phyloP scores from a whole-genome alignment of 1,140 invertebrate species.

The Bombus polaris region DNA sequence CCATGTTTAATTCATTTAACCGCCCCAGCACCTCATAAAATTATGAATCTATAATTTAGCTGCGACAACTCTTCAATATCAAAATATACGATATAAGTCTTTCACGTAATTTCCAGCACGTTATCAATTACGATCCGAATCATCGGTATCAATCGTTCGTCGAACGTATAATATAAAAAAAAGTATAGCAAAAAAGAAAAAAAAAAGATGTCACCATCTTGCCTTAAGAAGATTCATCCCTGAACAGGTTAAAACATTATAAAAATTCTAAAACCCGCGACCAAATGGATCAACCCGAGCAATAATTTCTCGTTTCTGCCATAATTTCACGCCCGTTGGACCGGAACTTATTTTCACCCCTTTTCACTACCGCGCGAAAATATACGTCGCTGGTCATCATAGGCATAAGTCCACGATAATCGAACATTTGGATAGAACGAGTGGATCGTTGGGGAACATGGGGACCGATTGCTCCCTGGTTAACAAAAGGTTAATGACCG shows the following conservation, averaged over 20 bases:
- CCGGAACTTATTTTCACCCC: conserved; percentile 3
- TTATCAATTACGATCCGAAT: not conserved
- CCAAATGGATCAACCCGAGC: too few relatives aligned
- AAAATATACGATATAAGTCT: not conserved
- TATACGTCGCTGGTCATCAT: too few relatives aligned
- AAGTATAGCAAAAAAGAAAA: too few relatives aligned
- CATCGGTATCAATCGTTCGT: not conserved
- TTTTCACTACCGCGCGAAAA: not conserved
- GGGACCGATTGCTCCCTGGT: conserved; percentile 31
- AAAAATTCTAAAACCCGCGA: too few relatives aligned
- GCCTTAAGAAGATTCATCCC: too few relatives aligned
- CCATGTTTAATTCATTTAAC: conserved; percentile 30
- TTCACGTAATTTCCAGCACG: not conserved
- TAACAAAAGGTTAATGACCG: conserved; percentile 64
- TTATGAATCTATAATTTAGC: not conserved
- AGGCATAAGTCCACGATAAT: conserved; percentile 2
- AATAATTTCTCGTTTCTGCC: not conserved
- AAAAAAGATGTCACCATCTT: too few relatives aligned
- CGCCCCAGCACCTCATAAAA: not conserved
- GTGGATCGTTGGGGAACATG: conserved; percentile 1
- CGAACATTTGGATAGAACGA: conserved; percentile 7
- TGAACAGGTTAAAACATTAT: too few relatives aligned
- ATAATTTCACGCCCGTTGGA: not conserved
- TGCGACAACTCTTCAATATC: too few relatives aligned
- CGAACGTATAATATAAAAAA: not conserved